Base-by-base conservation (phyloP, 2,888 invertebrate species). In the Phasia obesa region DNA sequence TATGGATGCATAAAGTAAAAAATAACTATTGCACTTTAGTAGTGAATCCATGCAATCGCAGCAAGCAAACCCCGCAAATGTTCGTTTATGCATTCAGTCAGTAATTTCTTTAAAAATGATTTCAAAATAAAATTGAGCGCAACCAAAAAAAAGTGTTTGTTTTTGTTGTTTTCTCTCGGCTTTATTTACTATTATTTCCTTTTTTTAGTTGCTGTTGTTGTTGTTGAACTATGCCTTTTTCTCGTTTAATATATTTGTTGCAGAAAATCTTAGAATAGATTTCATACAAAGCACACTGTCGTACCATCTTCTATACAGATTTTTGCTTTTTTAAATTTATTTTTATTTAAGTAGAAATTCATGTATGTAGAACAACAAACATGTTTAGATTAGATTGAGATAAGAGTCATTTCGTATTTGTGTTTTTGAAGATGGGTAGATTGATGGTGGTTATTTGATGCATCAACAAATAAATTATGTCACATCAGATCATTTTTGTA, bases 111-210 rank as follows among this genome's bases (percentile, higher is more conserved):
- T 55, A 17, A 78, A 82, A 83, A 81, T 75, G 27, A 74, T 83
- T 83, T 83, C 44, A 15, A 75, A 67, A 83, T 79, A 83, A 79
- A 79, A 83, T 83, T 75, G 83, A 83, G 83, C 74, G 70, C 82
- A 78, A 70, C 70, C 64, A 75, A 78, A 78, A 65, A 69, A 55
- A 78, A 78, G 78, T 75, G 65, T 69, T 78, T 74, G 53, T 44
- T 75, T 53, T 55, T 78, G 47, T 71, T 51, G 27, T 31, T 35
- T 42, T 44, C 53, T 44, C 53, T 53, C 69, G 6, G 13, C 53
- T 69, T 38, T 73, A 73, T 65, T 59, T 79, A 59, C 59, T 62
- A 62, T 69, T 73, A 79, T 79, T 79, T 73, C 25, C 49, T 35
- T 35, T 4, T 31, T 31, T 31, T 42, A n/a, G n/a, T n/a, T n/a